Evolutionary conservation across 2,888 invertebrate species (phyloP).

Genomic region (Ormyrus labotus): DNA sequence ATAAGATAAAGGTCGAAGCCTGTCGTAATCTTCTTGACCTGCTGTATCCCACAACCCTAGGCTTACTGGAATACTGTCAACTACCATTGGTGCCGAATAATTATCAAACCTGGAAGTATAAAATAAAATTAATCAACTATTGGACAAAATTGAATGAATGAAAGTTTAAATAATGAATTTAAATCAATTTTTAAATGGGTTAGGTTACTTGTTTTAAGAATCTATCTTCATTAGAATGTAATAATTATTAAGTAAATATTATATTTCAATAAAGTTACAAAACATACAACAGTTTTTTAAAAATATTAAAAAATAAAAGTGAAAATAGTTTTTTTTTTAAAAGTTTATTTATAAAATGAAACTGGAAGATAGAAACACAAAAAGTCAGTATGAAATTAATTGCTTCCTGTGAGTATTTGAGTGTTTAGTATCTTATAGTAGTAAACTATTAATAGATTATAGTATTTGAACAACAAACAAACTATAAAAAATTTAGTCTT

Average conservation of each 20-base stretch:
- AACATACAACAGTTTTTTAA: constrained; percentile 1
- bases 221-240: not conserved
- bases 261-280: constrained; percentile 16
- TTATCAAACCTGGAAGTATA: constrained; percentile 90
- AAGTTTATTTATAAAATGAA: constrained; percentile 57
- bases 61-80: constrained; percentile 97
- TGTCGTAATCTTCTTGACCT: constrained; percentile 98
- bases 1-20: constrained; percentile 96
- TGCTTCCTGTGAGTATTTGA: constrained; percentile 66
- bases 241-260: not conserved
- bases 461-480: no score
- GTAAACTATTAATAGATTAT: constrained; percentile 67
- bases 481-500: no score
- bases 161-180: not conserved
- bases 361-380: constrained; percentile 61
- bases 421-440: constrained; percentile 58
- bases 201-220: not conserved
- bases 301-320: constrained; percentile 25
- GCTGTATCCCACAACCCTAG: constrained; percentile 99
- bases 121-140: not conserved
- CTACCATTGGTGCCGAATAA: constrained; percentile 99
- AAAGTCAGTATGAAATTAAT: constrained; percentile 66
- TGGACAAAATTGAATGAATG: not conserved
- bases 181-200: not conserved
- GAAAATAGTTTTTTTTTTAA: not conserved